Evolutionary conservation across 2,113 vertebrate genomes (phyloP).

Genomic region (Ceratotherium simum): DNA sequence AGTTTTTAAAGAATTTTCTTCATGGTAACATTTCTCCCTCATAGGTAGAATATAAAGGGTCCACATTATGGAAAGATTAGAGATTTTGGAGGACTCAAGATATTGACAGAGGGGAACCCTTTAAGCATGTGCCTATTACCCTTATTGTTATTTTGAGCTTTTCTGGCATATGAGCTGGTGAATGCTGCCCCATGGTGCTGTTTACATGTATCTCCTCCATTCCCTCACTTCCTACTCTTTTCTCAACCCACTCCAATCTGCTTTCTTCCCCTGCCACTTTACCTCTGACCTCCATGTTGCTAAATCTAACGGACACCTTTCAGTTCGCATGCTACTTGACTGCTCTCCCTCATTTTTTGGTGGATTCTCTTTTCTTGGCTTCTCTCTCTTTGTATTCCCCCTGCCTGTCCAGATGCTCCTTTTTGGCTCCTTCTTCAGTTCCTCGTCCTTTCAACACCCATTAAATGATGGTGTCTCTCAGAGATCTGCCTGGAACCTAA

Average conservation of each 20-base stretch:
- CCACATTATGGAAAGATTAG: not conserved
- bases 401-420: not conserved
- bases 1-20: not conserved
- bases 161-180: not conserved
- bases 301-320: not conserved
- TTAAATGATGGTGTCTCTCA: not conserved
- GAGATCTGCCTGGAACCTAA: not conserved
- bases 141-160: conserved; percentile 4
- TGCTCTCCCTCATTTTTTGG: not conserved
- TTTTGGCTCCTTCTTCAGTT: not conserved
- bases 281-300: not conserved
- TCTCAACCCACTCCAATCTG: conserved; percentile 15
- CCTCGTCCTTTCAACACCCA: not conserved
- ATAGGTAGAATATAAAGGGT: not conserved
- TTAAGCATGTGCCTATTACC: not conserved
- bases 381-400: not conserved
- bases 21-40: not conserved
- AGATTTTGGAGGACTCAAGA: not conserved
- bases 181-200: rapidly evolving
- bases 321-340: not conserved
- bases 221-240: conserved; percentile 15
- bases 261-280: not conserved
- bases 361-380: not conserved
- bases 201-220: not conserved
- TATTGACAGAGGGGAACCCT: not conserved